Percentiles rank a stretch among this genome's conserved stretches.
Evolutionary conservation across 2,888 invertebrate genomes (phyloP).

Genomic region (Liopterus haemorrhoidalis): DNA sequence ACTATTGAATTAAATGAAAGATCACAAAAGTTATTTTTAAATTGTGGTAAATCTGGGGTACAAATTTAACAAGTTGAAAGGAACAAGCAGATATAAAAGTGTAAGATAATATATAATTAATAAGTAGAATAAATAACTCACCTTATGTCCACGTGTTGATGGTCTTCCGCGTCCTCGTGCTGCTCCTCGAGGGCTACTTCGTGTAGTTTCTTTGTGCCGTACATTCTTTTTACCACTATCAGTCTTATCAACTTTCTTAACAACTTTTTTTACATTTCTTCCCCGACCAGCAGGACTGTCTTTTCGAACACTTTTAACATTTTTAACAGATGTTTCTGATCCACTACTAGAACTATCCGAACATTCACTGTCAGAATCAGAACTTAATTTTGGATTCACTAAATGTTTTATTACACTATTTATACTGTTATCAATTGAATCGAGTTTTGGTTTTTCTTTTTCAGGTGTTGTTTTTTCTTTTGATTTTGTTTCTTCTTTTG

Average conservation of each 20-base stretch:
- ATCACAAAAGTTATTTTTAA: too few relatives aligned
- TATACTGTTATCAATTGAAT: slow-evolving; percentile 21
- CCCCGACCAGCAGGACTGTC: slow-evolving; percentile 14
- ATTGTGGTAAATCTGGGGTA: too few relatives aligned
- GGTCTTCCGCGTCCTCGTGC: slow-evolving; percentile 33
- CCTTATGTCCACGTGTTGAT: slow-evolving; percentile 39
- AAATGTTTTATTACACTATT: slow-evolving; percentile 32
- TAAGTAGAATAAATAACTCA: slow-evolving; percentile 39
- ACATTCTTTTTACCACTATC: slow-evolving; percentile 10
- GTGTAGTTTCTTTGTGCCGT: slow-evolving; percentile 2
- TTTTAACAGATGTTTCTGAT: slow-evolving; percentile 8
- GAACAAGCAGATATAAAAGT: too few relatives aligned
- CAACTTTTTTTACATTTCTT: slow-evolving; percentile 11
- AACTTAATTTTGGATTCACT: slow-evolving; percentile 49
- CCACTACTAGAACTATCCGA: slow-evolving; percentile 44
- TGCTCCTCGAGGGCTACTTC: background rate
- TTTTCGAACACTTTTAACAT: background rate
- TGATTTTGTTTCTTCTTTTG: slow-evolving; percentile 37
- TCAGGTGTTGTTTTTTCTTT: slow-evolving; percentile 23
- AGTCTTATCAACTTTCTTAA: slow-evolving; percentile 5
- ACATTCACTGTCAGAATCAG: slow-evolving; percentile 46
- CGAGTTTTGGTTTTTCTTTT: slow-evolving; percentile 24
- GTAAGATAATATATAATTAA: background rate
- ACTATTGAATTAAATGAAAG: too few relatives aligned
- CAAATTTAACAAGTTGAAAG: too few relatives aligned